Percentiles rank a stretch among this genome's conserved stretches.
phyloP scores from a whole-genome alignment of 2,113 vertebrate species.

The Chrysochloris asiatica region DNA sequence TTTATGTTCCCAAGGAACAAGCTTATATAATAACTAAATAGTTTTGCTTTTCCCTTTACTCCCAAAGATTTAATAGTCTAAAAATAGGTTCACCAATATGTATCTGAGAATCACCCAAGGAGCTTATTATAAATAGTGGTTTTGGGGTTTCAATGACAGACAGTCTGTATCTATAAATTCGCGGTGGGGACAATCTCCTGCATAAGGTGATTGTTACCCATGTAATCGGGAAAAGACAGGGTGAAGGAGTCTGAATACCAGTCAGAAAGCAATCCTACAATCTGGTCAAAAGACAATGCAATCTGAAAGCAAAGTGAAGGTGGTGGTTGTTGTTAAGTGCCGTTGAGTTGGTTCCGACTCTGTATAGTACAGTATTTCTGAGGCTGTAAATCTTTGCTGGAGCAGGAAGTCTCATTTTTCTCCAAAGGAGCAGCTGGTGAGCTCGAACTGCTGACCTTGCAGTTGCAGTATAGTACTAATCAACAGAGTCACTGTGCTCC shows the following conservation, averaged over 20 bases:
- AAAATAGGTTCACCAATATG: background rate
- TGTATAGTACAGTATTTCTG: too few species aligned
- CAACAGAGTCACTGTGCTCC: too few species aligned
- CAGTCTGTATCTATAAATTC: background rate
- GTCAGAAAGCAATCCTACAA: background rate
- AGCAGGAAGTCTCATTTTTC: too few species aligned
- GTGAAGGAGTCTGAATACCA: background rate
- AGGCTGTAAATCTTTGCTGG: too few species aligned
- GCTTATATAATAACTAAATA: background rate
- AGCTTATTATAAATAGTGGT: constrained; percentile 19
- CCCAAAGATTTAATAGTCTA: constrained; percentile 23
- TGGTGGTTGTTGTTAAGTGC: too few species aligned
- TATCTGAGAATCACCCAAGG: background rate
- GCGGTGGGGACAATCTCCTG: background rate
- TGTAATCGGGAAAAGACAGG: background rate
- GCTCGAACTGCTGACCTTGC: too few species aligned
- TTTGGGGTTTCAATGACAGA: background rate
- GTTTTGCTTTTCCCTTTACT: constrained; percentile 44
- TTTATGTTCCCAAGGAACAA: constrained; percentile 30
- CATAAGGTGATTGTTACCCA: background rate
- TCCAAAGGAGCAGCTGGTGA: too few species aligned
- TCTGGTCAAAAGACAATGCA: background rate
- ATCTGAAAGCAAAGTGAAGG: background rate
- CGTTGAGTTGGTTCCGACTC: too few species aligned
- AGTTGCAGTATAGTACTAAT: too few species aligned